Base-by-base conservation (phyloP, 2,113 vertebrate species). In the Cephalopholis sonnerati region DNA sequence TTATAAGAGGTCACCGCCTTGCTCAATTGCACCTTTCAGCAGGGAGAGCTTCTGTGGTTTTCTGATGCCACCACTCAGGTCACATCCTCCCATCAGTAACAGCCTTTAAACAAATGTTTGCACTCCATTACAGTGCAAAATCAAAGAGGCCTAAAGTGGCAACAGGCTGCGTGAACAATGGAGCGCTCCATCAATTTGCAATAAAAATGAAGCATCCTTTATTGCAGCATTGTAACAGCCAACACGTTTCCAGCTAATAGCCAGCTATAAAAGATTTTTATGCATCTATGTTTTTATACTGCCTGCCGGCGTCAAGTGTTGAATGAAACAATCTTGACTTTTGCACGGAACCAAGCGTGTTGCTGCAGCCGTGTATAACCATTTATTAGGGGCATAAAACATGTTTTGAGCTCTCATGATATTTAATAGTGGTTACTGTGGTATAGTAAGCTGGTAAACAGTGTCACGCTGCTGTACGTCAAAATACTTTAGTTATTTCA, bases 351-450 rank as follows among this genome's bases (percentile, higher is more conserved):
- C 51, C 0, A 16, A 76, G 48, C 27, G 71, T 80, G 61, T 66
- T 58, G 65, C 36, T 9, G 76, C 66, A 41, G 77, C 50, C 29
- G 29, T 17, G 51, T 55, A 55, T 55, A 54, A 61, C 50, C 58
- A 57, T 92, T 92, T 90, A 91, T 85, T 82, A 24, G 74, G 27
- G 2, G 68, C 22, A 70, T 88, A 85, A 89, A 90, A 83, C 74
- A 57, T 84, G 83, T 85, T 87, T 86, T 53, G 25, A 80, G 77
- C 75, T 81, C 63, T 85, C 73, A 51, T 79, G 46, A 78, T 29
- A 9, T 64, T 69, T 70, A 87, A 86, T 79, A 36, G 55, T 83
- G 85, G 85, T 82, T 82, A 29, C 39, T 84, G 81, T 80, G 82
- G 81, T 57, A 0, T 16, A 55, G 36, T 74, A 41, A 76, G 36